phyloP scores from a whole-genome alignment of 2,797 vertebrate genomes.

The Gobio occitaniae region DNA sequence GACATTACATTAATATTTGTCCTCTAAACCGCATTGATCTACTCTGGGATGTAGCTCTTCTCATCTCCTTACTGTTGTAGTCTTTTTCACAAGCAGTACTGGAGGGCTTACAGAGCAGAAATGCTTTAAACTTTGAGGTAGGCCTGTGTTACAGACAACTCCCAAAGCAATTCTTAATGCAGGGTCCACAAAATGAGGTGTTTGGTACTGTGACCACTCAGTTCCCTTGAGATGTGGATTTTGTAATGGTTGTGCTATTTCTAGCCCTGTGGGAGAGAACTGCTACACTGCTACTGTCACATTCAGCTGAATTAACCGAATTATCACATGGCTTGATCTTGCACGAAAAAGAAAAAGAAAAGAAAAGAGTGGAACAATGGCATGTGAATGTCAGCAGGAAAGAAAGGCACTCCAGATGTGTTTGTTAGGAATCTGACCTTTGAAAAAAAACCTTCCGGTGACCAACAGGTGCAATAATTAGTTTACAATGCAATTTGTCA shows the following conservation, averaged over 20 bases:
- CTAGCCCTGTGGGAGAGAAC: slow-evolving; percentile 39
- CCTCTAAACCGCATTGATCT: background rate
- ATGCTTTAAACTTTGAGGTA: slow-evolving; percentile 33
- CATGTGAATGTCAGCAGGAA: slow-evolving; percentile 35
- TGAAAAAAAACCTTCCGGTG: slow-evolving; percentile 71
- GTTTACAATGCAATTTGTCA: slow-evolving; percentile 78
- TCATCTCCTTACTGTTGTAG: slow-evolving; percentile 20
- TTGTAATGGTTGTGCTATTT: slow-evolving; percentile 50
- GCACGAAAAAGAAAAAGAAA: background rate
- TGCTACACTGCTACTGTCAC: slow-evolving; percentile 41
- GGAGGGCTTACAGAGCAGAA: slow-evolving; percentile 19
- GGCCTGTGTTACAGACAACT: slow-evolving; percentile 32
- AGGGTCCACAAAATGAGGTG: slow-evolving; percentile 43
- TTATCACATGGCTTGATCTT: slow-evolving; percentile 36
- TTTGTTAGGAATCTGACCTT: slow-evolving; percentile 54
- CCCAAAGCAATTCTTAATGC: slow-evolving; percentile 44
- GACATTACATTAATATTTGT: slow-evolving; percentile 2
- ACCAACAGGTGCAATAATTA: slow-evolving; percentile 78
- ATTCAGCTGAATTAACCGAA: slow-evolving; percentile 43
- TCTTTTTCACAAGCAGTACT: background rate
- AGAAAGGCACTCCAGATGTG: slow-evolving; percentile 3
- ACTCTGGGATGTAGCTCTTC: background rate
- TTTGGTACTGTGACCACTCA: slow-evolving; percentile 44
- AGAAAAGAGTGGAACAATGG: slow-evolving; percentile 14
- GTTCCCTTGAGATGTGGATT: slow-evolving; percentile 43